Base-by-base conservation (phyloP, 1,140 invertebrate genomes). In the Caenorhabditis latens region DNA sequence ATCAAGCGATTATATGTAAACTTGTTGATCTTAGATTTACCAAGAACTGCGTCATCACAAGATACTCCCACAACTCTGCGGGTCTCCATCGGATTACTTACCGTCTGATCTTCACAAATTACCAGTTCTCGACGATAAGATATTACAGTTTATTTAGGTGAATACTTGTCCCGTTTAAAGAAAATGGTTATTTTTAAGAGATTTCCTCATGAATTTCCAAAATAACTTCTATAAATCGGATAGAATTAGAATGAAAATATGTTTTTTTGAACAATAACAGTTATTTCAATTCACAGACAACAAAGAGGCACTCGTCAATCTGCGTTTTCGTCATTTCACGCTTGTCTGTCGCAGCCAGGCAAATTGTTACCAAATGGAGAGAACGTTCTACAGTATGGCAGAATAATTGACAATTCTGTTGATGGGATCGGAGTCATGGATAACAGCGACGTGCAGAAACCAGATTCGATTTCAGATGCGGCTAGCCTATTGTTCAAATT, bases 341-440 rank as follows among this genome's bases (percentile, higher is more conserved):
- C 58, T 86, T 32, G 16, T 61, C 5, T 48, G 86, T 13, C 61
- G 86, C 67, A 86, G 86, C 65, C 43, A 63, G n/a, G 75, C 71
- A 16, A 67, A 50, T 86, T 75, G 86, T 43, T 43, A n/a, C 67
- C 50, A 55, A 9, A 16, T 14, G 50, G 24, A 16, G 55, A 46
- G 4, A n/a, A 57, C n/a, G 11, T 53, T 4, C 32, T 55, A 32
- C 21, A 40, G 32, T 85, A n/a, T 14, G 16, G 43, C 9, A 48
- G 61, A 65, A 85, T 85, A 9, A 85, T 84, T 32, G 61, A 71
- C n/a, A 24, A 21, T n/a, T 86, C 75, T 67, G 48, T 86, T 2
- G 86, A 86, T 67, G 75, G 83, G 0, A 48, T 86, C 50, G 86
- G 86, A 84, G 40, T 40, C 0, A 40, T 86, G 86, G 75, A 86